Evolutionary conservation across 2,797 vertebrate genomes (phyloP).

Genomic region (Lacerta bilineata): DNA sequence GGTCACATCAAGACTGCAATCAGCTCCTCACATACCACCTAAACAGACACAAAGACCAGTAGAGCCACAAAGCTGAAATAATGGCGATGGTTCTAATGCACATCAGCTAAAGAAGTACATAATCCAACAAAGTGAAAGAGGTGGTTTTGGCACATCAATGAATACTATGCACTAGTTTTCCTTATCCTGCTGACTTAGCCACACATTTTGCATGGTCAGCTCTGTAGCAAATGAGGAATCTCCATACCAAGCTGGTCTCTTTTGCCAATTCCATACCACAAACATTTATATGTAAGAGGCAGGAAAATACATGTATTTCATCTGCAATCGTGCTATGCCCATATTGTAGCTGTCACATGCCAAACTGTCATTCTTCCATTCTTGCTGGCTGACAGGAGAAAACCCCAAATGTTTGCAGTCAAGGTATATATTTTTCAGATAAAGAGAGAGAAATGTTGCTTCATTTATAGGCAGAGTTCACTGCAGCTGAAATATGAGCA

Average conservation of each 20-base stretch:
- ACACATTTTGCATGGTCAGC: not conserved
- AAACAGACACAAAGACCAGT: not conserved
- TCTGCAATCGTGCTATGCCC: not conserved
- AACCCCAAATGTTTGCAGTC: not conserved
- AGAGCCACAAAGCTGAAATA: not conserved
- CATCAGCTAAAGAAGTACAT: not conserved
- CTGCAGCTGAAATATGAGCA: not conserved
- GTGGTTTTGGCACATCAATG: not conserved
- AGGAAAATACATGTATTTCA: not conserved
- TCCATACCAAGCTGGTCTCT: not conserved
- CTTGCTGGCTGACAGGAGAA: not conserved
- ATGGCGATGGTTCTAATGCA: not conserved
- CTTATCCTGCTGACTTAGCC: too few species aligned
- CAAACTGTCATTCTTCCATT: constrained; percentile 9
- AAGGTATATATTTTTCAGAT: not conserved
- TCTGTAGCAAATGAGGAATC: not conserved
- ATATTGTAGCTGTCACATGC: not conserved
- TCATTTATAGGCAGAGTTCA: not conserved
- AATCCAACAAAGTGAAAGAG: not conserved
- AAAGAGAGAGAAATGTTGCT: constrained; percentile 5
- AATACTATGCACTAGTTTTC: not conserved
- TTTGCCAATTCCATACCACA: not conserved
- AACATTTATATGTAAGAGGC: not conserved
- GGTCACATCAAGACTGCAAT: not conserved
- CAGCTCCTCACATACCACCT: not conserved